A percentile compares a stretch with the other conserved stretches of the same genome.
Conservation (phyloP, 2,888 invertebrate species). For the Brachycybe producta region DNA sequence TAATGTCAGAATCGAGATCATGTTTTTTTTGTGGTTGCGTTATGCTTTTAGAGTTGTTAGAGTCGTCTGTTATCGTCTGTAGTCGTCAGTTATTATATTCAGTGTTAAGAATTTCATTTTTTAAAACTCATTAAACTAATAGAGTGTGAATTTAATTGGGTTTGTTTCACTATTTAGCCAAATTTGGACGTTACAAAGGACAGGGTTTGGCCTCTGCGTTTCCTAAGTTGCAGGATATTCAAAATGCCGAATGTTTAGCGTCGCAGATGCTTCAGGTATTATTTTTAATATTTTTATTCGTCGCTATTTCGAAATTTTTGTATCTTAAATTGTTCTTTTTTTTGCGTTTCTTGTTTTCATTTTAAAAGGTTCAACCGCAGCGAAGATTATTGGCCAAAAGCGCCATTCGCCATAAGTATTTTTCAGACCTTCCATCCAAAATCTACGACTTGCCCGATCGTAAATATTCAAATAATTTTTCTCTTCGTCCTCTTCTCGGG, state of each 20-base stretch:
- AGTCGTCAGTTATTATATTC: too few species aligned
- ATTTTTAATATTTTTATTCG: conserved; percentile 1
- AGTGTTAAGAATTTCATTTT: conserved; percentile 11
- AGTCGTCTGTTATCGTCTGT: too few species aligned
- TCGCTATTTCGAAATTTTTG: neutral
- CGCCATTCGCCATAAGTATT: conserved; percentile 79
- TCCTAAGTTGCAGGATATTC: conserved; percentile 75
- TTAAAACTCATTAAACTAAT: conserved; percentile 1
- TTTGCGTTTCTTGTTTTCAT: neutral
- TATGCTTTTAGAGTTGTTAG: too few species aligned
- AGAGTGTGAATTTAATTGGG: too few species aligned
- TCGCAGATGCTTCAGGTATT: conserved; percentile 54
- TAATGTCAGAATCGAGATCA: too few species aligned
- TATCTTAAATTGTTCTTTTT: neutral
- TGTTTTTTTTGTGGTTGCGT: too few species aligned
- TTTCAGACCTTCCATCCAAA: conserved; percentile 75
- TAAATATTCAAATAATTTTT: conserved; percentile 39
- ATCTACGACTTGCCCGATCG: conserved; percentile 85
- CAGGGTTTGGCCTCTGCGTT: conserved; percentile 71
- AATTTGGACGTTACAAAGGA: conserved; percentile 23
- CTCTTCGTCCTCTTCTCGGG: neutral
- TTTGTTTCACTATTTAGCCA: conserved; percentile 20
- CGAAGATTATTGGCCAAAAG: conserved; percentile 72
- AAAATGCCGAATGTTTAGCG: conserved; percentile 78
- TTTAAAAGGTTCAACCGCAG: conserved; percentile 50